A percentile compares a stretch with the other conserved stretches of the same genome.
phyloP scores from a whole-genome alignment of 2,888 invertebrate genomes.

The Iselma pallidipennis region DNA sequence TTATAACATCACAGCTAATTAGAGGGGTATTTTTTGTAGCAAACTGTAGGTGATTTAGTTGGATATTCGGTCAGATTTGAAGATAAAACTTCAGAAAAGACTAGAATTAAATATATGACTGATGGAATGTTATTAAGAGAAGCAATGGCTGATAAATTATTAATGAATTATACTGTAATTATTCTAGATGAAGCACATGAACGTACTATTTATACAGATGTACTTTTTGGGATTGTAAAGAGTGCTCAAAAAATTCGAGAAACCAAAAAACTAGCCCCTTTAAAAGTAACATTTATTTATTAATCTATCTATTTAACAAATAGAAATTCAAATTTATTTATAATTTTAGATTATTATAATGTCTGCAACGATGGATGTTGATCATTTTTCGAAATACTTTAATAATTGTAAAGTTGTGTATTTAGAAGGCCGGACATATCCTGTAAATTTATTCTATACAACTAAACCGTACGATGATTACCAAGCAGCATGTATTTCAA shows the following conservation, averaged over 20 bases:
- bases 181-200: constrained; percentile 97
- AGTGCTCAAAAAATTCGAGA: constrained; percentile 77
- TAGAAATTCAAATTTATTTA: background rate
- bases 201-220: constrained; percentile 91
- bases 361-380: constrained; percentile 97
- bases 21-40: constrained; percentile 38
- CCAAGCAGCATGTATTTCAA: constrained; percentile 78
- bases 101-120: constrained; percentile 89
- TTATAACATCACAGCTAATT: constrained; percentile 11
- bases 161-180: constrained; percentile 78
- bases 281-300: constrained; percentile 67
- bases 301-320: background rate
- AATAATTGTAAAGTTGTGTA: constrained; percentile 84
- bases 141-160: constrained; percentile 76
- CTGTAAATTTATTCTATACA: constrained; percentile 75
- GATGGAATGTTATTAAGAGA: constrained; percentile 94
- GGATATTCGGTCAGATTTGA: constrained; percentile 89
- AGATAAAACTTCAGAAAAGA: constrained; percentile 77
- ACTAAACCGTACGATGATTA: constrained; percentile 80
- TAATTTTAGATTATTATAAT: constrained; percentile 76
- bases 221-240: constrained; percentile 91
- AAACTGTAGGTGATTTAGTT: constrained; percentile 49
- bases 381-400: constrained; percentile 89
- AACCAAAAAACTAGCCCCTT: constrained; percentile 61
- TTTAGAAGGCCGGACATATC: constrained; percentile 86